These are phyloP conservation scores for Drosophila trapezifrons DNA, from an alignment of 1,140 invertebrate genomes.

Conservation along the genomic window DNA sequence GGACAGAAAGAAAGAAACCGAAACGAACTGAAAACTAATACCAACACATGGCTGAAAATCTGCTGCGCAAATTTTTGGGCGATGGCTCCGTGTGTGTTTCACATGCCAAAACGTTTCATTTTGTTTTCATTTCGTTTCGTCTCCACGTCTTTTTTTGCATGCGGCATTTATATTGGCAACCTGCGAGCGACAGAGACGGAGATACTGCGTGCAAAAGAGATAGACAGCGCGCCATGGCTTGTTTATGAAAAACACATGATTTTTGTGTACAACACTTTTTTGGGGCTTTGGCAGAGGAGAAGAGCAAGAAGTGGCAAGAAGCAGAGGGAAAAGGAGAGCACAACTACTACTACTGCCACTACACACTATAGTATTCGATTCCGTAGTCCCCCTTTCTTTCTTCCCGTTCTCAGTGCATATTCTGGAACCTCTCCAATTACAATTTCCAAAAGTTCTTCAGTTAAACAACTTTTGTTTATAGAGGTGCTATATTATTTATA, in stretches of 20 bases:
- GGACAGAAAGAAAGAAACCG: conserved; percentile 48
- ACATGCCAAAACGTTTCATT: conserved; percentile 62
- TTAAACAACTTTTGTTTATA: conserved; percentile 5
- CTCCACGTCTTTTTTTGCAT: conserved; percentile 51
- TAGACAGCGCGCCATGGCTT: conserved; percentile 20
- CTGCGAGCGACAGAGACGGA: conserved; percentile 43
- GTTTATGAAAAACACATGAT: conserved; percentile 78
- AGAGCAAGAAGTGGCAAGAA: not conserved
- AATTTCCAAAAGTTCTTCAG: not conserved
- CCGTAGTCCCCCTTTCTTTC: no score
- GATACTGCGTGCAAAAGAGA: conserved; percentile 24
- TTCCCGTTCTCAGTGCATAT: not conserved
- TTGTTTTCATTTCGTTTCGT: conserved; percentile 48
- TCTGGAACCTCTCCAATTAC: conserved; percentile 7
- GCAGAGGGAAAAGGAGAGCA: not conserved
- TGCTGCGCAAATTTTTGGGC: conserved; percentile 82
- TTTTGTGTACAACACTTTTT: conserved; percentile 61
- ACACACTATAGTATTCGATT: conserved; percentile 20
- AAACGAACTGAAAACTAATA: conserved; percentile 42
- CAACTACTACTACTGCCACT: conserved; percentile 28
- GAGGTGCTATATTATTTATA: not conserved
- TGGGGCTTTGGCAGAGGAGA: conserved; percentile 14
- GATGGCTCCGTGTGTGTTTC: conserved; percentile 64
- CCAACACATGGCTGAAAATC: conserved; percentile 65
- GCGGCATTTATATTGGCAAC: conserved; percentile 74